Base-by-base conservation (phyloP, 2,888 invertebrate species). In the Altica lythri region DNA sequence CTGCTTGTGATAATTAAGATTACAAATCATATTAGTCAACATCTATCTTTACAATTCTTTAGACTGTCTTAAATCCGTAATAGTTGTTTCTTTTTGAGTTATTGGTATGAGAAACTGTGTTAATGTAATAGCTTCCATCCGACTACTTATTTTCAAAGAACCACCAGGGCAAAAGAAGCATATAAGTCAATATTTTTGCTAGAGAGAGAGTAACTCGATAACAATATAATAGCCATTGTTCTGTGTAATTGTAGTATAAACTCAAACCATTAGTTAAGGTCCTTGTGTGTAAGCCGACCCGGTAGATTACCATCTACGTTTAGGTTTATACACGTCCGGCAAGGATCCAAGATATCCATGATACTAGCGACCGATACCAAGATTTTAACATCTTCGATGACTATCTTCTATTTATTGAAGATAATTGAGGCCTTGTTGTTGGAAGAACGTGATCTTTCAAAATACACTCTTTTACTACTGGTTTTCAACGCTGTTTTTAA, bases 171-270 rank as follows among this genome's bases (percentile, higher is more conserved):
- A 34, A 22, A 25, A n/a, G 29, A 14, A 46, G 35, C 46, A 17
- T 46, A 74, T 74, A 75, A 74, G 75, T 75, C 74, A 74, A 75
- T 75, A 75, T 75, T 75, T 75, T 75, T 75, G 73, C 72, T 66
- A 64, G 55, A 55, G 48, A 68, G 67, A 57, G 50, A 68, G 67
- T 69, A 71, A 71, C 72, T 71, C 73, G 74, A 75, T 75, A 75
- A 75, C 74, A 75, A 75, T 74, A 75, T 75, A 75, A 75, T 75
- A 72, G 75, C 73, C 70, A 76, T 76, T 76, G 75, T 76, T 75
- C 73, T 68, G 68, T 57, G 74, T 75, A 75, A 75, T 75, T 75
- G 75, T 75, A 72, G 74, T 71, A 71, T 73, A 71, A 69, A 72
- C 55, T 55, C 52, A 71, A 69, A 68, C 73, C 74, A 75, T 75